phyloP scores from a whole-genome alignment of 2,888 invertebrate species.

The Campoletis raptor region DNA sequence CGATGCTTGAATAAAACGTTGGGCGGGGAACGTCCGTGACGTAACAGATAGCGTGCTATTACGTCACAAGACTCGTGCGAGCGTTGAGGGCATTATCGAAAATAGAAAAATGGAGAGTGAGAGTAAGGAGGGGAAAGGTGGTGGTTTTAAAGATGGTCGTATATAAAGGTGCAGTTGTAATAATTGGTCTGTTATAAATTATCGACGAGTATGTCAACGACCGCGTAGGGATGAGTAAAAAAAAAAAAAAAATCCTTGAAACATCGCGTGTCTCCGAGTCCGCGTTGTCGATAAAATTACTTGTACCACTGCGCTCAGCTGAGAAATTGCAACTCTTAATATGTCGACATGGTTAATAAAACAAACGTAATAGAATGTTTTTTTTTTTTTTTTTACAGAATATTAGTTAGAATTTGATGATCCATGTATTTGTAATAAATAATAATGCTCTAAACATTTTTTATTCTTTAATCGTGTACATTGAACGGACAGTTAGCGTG shows the following conservation, averaged over 20 bases:
- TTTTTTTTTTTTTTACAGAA: background rate
- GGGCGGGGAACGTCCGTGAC: conserved; percentile 57
- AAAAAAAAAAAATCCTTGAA: conserved; percentile 28
- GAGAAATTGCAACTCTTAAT: background rate
- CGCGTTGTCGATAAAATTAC: conserved; percentile 30
- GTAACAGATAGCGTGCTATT: conserved; percentile 67
- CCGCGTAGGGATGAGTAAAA: conserved; percentile 5
- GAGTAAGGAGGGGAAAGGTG: background rate
- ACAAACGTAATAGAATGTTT: background rate
- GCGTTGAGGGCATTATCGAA: conserved; percentile 4
- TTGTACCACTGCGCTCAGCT: background rate
- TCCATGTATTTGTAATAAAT: background rate
- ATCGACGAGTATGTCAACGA: conserved; percentile 53
- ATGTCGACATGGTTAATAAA: background rate
- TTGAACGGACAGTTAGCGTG: background rate
- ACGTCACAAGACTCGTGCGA: conserved; percentile 60
- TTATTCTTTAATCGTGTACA: background rate
- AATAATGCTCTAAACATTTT: background rate
- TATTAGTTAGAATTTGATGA: background rate
- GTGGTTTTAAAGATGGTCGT: background rate
- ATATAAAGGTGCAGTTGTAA: conserved; percentile 32
- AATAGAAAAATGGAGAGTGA: background rate
- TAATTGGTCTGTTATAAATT: conserved; percentile 61
- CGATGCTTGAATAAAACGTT: conserved; percentile 61
- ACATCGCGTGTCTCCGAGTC: conserved; percentile 24